Evolutionary conservation across 2,797 vertebrate genomes (phyloP), one percentile per base, ranked within the genome.

Genomic region (Oophaga sylvatica): DNA sequence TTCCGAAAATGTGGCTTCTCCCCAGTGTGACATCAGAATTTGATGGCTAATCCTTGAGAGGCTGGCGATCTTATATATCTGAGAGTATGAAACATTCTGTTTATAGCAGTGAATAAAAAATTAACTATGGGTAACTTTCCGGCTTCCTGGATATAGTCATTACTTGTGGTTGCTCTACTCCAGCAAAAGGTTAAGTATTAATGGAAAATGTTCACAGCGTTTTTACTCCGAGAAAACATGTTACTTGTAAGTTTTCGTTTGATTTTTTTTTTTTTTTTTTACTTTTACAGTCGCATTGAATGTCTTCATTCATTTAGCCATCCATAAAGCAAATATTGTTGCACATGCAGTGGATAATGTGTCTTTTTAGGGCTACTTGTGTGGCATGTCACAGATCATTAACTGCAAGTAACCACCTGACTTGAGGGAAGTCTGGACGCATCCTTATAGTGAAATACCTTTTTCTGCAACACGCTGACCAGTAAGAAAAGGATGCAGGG

Each of bases 261-360:
- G 95, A 96, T 97, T 95, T 96, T 93, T 94, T 78, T 97, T 96
- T 96, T 93, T 93, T 65, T 31, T 22, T 19, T 71, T 93, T 76
- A 41, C 93, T 95, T 96, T 96, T 97, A 96, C 95, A 95, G 96
- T 96, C 96, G 95, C 95, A 94, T 96, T 97, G 96, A 98, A 98
- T 97, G 96, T 97, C 97, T 97, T 98, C 96, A 96, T 98, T 98
- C 97, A 97, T 97, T 97, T 96, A 96, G 95, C 96, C 96, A 96
- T 97, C 97, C 96, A 97, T 97, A 98, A 98, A 97, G 97, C 96
- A 99, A 99, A 99, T 99, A 98, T 99, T 99, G 97, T 98, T 97
- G 95, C 98, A 98, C 97, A 97, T 97, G 97, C 95, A 96, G 95
- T 94, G 96, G 96, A 97, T 97, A 97, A 98, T 97, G 96, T 96